Evolutionary conservation across 2,888 invertebrate species (phyloP), one percentile per base, ranked within the genome.

Genomic region (Margaritifera margaritifera): DNA sequence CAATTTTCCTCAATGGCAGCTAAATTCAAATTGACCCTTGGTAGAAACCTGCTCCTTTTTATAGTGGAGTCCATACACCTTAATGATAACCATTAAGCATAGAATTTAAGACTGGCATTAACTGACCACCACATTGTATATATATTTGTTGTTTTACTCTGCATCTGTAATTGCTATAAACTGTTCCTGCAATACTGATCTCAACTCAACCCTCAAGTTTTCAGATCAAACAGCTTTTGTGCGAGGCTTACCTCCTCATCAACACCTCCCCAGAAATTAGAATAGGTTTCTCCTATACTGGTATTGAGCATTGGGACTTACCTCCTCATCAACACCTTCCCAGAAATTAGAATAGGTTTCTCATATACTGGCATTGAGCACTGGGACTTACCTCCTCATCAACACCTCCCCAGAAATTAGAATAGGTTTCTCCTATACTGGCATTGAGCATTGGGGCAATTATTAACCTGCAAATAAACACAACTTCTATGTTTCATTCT

Each of bases 371-470:
- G 20, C 15, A 31, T 11, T 42, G 20, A 42, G 15, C 42, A 22
- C 54, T 24, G 8, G 52, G 50, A 63, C 79, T 66, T 92, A 88
- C 88, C 71, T 94, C 92, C 0, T 93, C 92, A 0, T 94, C 93
- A 95, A 98, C 97, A 5, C 95, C 98, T 81, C 95, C 95, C 98
- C 98, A 99, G 90, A 96, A 99, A 90, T 99, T 99, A 24, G 96
- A 96, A 89, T 98, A 98, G 54, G 95, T 90, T 20, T 95, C 95
- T 71, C 96, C 95, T 22, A 83, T 76, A 58, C 86, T 86, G 0
- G 97, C 95, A 66, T 93, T 91, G 51, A 98, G 91, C 94, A 98
- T 94, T 0, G 98, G 98, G 0, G 96, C 94, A 4, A 94, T 93
- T 18, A 97, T 77, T 8, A 88, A 84, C 75, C 90, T 90, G 78